These are phyloP conservation scores for Diplodus puntazzo DNA, from an alignment of 2,797 vertebrate species.

Conservation along the genomic window DNA sequence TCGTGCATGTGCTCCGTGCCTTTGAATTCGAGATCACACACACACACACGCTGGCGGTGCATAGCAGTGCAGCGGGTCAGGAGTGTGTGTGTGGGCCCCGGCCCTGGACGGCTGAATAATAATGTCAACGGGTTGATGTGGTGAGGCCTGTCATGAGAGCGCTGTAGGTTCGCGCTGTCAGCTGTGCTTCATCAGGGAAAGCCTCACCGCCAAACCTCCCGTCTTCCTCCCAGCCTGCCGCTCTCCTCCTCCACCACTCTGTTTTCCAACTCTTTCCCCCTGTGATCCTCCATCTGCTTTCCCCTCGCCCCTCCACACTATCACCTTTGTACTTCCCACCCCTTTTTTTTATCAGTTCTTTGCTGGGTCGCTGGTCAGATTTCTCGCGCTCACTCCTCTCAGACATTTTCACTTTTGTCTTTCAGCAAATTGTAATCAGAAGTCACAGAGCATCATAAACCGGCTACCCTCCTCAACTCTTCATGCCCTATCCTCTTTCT, in stretches of 20 bases:
- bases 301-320: slow-evolving; percentile 19
- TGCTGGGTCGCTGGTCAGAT: not conserved
- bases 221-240: slow-evolving; percentile 30
- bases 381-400: slow-evolving; percentile 6
- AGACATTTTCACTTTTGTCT: slow-evolving; percentile 35
- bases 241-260: slow-evolving; percentile 1
- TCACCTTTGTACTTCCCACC: slow-evolving; percentile 30
- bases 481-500: slow-evolving; percentile 18
- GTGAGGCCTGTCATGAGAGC: slow-evolving; percentile 73
- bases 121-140: slow-evolving; percentile 81
- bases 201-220: slow-evolving; percentile 62
- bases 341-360: slow-evolving; percentile 21
- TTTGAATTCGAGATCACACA: slow-evolving; percentile 52
- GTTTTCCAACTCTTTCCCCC: slow-evolving; percentile 34
- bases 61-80: slow-evolving; percentile 61
- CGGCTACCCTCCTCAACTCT: not conserved
- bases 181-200: slow-evolving; percentile 80
- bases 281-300: slow-evolving; percentile 44
- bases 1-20: slow-evolving; percentile 34
- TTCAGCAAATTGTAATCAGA: slow-evolving; percentile 46
- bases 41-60: slow-evolving; percentile 25
- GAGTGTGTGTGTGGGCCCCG: slow-evolving; percentile 73
- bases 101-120: slow-evolving; percentile 67
- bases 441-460: slow-evolving; percentile 5
- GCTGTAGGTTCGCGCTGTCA: slow-evolving; percentile 74